A percentile compares a stretch with the other conserved stretches of the same genome.
These are phyloP conservation scores for Spilosoma lubricipeda DNA, from an alignment of 2,888 invertebrate species.

Conservation along the genomic window DNA sequence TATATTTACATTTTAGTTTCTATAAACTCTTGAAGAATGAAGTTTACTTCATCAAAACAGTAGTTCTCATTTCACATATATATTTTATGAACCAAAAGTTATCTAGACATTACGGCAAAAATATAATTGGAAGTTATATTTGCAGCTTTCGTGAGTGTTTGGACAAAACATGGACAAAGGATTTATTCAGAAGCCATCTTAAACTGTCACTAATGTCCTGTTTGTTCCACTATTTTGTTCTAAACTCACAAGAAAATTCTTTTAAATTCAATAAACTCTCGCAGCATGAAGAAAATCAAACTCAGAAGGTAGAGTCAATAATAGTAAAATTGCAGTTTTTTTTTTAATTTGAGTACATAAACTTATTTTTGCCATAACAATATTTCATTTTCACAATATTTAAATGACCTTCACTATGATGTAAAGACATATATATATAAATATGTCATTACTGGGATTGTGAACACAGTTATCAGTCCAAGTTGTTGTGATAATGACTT, in stretches of 20 bases:
- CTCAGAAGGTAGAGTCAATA: not conserved
- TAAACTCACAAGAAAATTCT: not conserved
- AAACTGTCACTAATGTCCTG: not conserved
- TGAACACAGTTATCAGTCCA: not conserved
- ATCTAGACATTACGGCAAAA: not conserved
- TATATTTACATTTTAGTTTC: slow-evolving; percentile 49
- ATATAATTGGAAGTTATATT: not conserved
- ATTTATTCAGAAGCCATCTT: not conserved
- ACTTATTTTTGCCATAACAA: not conserved
- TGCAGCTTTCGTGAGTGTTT: not conserved
- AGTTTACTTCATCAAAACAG: slow-evolving; percentile 18
- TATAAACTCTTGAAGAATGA: slow-evolving; percentile 23
- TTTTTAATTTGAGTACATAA: too few relatives aligned
- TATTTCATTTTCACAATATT: not conserved
- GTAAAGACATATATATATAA: not conserved
- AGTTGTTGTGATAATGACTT: not conserved
- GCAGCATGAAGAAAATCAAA: not conserved
- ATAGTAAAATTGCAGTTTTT: not conserved
- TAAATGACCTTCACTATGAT: not conserved
- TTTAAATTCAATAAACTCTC: not conserved
- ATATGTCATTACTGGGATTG: not conserved
- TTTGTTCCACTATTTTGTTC: not conserved
- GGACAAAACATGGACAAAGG: not conserved
- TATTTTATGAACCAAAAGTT: not conserved
- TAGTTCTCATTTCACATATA: not conserved